These are phyloP conservation scores for Odontamblyopus lacepedii DNA, from an alignment of 2,797 vertebrate species.

Conservation along the genomic window DNA sequence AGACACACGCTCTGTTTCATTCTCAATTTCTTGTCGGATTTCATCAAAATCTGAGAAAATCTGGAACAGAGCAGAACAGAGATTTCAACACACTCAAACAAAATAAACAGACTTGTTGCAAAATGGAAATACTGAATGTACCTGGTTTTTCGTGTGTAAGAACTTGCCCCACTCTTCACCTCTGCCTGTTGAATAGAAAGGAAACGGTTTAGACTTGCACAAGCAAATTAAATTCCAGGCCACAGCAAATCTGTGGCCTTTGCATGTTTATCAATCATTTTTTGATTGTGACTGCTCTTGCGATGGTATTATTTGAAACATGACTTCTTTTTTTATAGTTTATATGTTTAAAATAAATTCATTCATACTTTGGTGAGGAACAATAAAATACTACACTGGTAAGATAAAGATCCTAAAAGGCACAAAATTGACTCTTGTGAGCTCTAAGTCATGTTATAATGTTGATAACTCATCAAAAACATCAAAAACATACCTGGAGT, in stretches of 20 bases:
- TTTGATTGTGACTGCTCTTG: no score
- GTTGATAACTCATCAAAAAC: no score
- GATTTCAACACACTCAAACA: neutral
- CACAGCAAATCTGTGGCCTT: no score
- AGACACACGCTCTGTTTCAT: conserved; percentile 93
- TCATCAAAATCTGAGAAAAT: conserved; percentile 96
- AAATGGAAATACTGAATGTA: conserved; percentile 49
- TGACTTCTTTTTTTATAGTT: no score
- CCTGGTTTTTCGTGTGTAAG: conserved; percentile 98
- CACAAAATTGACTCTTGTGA: no score
- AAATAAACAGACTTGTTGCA: neutral
- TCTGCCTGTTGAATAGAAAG: conserved; percentile 79
- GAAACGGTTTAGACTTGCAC: neutral
- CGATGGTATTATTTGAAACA: no score
- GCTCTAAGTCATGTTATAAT: no score
- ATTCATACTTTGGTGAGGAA: neutral
- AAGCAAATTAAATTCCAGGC: no score
- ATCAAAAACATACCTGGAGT: no score
- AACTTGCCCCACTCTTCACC: conserved; percentile 98
- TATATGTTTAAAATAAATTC: neutral
- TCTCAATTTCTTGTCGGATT: conserved; percentile 98
- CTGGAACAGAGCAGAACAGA: conserved; percentile 61
- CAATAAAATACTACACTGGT: neutral
- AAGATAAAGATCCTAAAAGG: neutral
- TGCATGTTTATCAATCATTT: no score